Evolutionary conservation across 2,113 vertebrate species (phyloP), one percentile per base, ranked within the genome.

Genomic region (Peromyscus californicus): DNA sequence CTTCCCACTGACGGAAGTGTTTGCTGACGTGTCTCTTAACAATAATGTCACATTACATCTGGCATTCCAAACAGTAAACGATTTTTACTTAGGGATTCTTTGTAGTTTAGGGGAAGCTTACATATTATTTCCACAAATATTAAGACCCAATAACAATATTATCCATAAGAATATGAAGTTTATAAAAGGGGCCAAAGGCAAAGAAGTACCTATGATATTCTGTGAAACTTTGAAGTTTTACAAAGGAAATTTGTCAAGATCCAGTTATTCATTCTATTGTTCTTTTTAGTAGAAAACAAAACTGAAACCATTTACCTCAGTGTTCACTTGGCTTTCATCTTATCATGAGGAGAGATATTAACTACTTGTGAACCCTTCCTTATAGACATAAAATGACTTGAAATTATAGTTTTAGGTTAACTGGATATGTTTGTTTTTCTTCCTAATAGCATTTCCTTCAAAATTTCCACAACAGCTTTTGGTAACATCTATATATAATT

Each of bases 261-360:
- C 4, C 22, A 24, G 12, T 78, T 13, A 11, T 29, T 59, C 33
- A 1, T 72, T 33, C 4, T 22, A n/a, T 15, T 61, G 3, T 65
- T 15, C 70, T 31, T 48, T 51, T 0, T 74, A 4, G 9, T 13
- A 42, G 72, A 13, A n/a, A 74, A 67, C 2, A 76, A 88, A 67
- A 5, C 2, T 42, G 19, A 88, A 0, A 9, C 5, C 4, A 24
- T 4, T 7, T 36, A 54, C 39, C 11, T 8, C 2, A 84, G 4
- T 42, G 5, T 51, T 89, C 12, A 61, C 8, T 33, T n/a, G 4
- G 4, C 7, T 12, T 5, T 24, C n/a, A 9, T 36, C 19, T 51
- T 63, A 10, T 13, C 31, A 83, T 57, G 3, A 24, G 0, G 0
- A 72, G 3, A 2, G 26, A 74, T 85, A n/a, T 17, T 91, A 29